These are phyloP conservation scores for Lutraria rhynchaena DNA, from an alignment of 1,140 invertebrate species.

Conservation along the genomic window DNA sequence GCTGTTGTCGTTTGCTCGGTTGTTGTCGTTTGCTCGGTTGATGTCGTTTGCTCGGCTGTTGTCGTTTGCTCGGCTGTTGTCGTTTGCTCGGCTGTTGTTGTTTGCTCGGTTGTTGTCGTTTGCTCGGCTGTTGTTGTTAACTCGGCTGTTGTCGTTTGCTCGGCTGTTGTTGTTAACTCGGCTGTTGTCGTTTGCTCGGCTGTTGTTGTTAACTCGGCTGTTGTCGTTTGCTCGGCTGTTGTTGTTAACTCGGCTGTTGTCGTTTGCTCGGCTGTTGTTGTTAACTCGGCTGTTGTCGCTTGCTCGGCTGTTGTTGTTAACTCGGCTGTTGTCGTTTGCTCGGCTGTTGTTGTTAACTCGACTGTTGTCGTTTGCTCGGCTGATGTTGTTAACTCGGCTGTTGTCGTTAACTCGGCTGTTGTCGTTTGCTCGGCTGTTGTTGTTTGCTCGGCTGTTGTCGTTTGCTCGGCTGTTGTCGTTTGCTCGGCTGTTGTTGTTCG, in stretches of 20 bases:
- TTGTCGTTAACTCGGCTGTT: background rate
- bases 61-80: conserved; percentile 1
- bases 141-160: too few species aligned
- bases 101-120: conserved; percentile 9
- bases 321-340: background rate
- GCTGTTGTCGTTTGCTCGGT: background rate
- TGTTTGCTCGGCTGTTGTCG: background rate
- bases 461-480: background rate
- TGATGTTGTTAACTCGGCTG: background rate
- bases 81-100: background rate
- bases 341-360: background rate
- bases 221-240: background rate
- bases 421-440: too few species aligned
- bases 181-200: background rate
- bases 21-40: conserved; percentile 1
- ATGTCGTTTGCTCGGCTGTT: background rate
- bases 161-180: background rate
- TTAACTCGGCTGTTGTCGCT: background rate
- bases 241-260: background rate
- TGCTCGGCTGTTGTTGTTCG: background rate
- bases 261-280: background rate
- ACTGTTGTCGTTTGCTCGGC: background rate
- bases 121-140: background rate
- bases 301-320: background rate
- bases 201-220: background rate